A percentile compares a stretch with the other conserved stretches of the same genome.
phyloP scores from a whole-genome alignment of 2,888 invertebrate genomes.

The Hirtodrosophila histrioides region DNA sequence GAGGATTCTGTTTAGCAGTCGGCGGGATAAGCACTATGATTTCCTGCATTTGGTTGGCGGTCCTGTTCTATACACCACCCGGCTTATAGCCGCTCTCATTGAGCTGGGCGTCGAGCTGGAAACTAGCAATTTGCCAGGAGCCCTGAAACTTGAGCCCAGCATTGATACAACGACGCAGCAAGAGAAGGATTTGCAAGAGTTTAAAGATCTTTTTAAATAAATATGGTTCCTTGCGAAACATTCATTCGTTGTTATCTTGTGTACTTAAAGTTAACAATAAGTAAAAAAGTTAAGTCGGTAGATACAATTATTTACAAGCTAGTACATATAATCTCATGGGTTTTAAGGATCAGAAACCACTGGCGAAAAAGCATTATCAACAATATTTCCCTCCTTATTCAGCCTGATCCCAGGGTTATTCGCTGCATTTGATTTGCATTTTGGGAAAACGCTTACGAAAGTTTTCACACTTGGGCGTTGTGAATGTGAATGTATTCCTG shows the following conservation, averaged over 20 bases:
- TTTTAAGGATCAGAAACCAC: constrained; percentile 15
- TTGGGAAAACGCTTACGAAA: constrained; percentile 82
- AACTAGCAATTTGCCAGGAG: constrained; percentile 35
- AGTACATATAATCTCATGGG: constrained; percentile 64
- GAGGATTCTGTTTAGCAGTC: constrained; percentile 89
- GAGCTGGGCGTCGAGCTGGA: constrained; percentile 86
- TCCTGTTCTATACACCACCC: constrained; percentile 89
- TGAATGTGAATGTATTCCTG: constrained; percentile 72
- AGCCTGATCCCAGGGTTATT: constrained; percentile 18
- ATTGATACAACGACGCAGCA: constrained; percentile 23
- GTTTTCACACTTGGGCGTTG: constrained; percentile 83
- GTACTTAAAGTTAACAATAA: constrained; percentile 57
- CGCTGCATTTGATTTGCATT: constrained; percentile 80
- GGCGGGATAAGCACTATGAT: constrained; percentile 86
- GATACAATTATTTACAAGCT: constrained; percentile 72
- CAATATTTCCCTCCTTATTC: constrained; percentile 2
- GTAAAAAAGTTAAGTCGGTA: constrained; percentile 60
- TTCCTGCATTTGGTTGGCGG: constrained; percentile 90
- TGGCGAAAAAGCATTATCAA: constrained; percentile 12
- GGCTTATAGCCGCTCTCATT: constrained; percentile 89
- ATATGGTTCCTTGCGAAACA: constrained; percentile 34
- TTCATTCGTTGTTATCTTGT: constrained; percentile 33
- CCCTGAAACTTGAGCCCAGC: not conserved
- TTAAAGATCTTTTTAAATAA: constrained; percentile 80
- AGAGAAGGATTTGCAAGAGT: constrained; percentile 66